These are phyloP conservation scores for Phoxinus dragarum DNA, from an alignment of 2,797 vertebrate species.

Conservation along the genomic window DNA sequence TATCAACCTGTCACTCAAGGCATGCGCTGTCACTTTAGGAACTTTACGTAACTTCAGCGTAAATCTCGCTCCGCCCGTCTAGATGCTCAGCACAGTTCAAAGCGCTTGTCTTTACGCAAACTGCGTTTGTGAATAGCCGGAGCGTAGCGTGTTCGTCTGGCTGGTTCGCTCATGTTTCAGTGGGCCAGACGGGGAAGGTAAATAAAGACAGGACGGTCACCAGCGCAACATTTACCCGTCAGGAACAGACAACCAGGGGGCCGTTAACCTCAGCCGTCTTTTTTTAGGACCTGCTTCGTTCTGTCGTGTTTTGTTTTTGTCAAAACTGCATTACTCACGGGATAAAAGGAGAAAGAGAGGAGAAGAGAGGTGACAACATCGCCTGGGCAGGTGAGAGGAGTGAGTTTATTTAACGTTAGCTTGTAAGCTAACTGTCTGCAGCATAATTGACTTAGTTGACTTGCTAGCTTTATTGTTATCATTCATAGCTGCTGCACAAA, in stretches of 20 bases:
- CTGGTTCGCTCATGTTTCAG: constrained; percentile 60
- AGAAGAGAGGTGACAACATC: constrained; percentile 20
- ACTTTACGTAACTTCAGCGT: constrained; percentile 45
- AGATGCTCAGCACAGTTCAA: neutral
- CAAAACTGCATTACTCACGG: constrained; percentile 9
- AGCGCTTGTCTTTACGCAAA: neutral
- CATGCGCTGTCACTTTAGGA: constrained; percentile 53
- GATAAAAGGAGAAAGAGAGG: constrained; percentile 7
- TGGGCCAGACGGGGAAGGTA: constrained; percentile 73
- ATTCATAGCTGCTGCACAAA: neutral
- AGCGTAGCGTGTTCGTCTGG: constrained; percentile 38
- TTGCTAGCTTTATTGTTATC: constrained; percentile 55
- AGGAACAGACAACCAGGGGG: neutral
- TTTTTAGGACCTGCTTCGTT: neutral
- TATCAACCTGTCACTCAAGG: constrained; percentile 2
- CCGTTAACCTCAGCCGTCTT: constrained; percentile 9
- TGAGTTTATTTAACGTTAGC: constrained; percentile 47
- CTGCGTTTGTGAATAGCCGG: constrained; percentile 53
- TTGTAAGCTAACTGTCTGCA: constrained; percentile 38
- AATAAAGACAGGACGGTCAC: constrained; percentile 47
- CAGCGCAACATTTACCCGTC: constrained; percentile 5
- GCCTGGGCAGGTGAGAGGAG: constrained; percentile 39
- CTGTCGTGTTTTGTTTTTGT: constrained; percentile 16
- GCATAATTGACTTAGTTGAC: constrained; percentile 58
- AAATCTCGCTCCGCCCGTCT: neutral